Evolutionary conservation across 2,888 invertebrate species (phyloP).

Genomic region (Emmelina monodactyla): DNA sequence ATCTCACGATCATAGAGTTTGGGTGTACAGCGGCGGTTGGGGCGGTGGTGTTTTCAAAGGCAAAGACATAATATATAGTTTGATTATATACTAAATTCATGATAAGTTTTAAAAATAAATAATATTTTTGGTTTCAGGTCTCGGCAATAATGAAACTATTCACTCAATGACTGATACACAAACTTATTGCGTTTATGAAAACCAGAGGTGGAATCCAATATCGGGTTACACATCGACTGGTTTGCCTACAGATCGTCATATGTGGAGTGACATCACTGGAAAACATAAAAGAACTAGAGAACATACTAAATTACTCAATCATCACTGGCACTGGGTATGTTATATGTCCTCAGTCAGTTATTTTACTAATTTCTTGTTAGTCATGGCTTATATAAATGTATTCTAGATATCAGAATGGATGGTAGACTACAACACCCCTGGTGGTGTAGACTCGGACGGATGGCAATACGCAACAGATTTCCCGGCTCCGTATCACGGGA

Average conservation of each 20-base stretch:
- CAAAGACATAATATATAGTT: slow-evolving; percentile 17
- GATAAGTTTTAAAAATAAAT: not conserved
- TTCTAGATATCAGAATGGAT: slow-evolving; percentile 84
- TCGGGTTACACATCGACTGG: slow-evolving; percentile 88
- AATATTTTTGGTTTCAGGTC: slow-evolving; percentile 24
- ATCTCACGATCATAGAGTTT: slow-evolving; percentile 86
- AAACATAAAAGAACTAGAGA: slow-evolving; percentile 85
- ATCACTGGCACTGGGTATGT: slow-evolving; percentile 88
- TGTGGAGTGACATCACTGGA: slow-evolving; percentile 92
- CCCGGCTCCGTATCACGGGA: slow-evolving; percentile 84
- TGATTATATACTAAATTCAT: slow-evolving; percentile 20
- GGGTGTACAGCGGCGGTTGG: slow-evolving; percentile 91
- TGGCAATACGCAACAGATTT: slow-evolving; percentile 97
- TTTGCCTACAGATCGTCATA: slow-evolving; percentile 84
- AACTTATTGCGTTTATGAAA: slow-evolving; percentile 90
- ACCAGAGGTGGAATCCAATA: slow-evolving; percentile 93
- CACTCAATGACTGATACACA: slow-evolving; percentile 84
- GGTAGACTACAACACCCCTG: slow-evolving; percentile 89
- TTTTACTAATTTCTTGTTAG: not conserved
- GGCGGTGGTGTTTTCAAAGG: slow-evolving; percentile 84
- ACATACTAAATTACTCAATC: slow-evolving; percentile 83
- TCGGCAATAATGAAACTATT: slow-evolving; percentile 51
- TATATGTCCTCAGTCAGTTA: not conserved
- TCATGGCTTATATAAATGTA: not conserved
- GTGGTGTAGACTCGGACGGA: slow-evolving; percentile 89